Evolutionary conservation across 2,797 vertebrate species (phyloP), one percentile per base, ranked within the genome.

Genomic region (Halcyon leucocephala): DNA sequence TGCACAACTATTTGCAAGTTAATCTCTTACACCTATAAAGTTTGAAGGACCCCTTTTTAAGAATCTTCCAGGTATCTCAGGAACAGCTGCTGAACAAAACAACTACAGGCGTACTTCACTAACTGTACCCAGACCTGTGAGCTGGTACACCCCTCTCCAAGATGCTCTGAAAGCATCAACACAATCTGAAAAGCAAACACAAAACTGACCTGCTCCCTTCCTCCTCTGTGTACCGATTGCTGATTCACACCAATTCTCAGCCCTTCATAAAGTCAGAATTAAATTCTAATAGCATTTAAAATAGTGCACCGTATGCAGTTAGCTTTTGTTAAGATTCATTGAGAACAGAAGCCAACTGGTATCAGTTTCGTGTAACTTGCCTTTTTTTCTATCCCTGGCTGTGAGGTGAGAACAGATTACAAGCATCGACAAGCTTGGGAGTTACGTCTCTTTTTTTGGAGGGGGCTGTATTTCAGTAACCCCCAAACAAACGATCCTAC

Each of bases 321-420:
- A 65, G 26, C 6, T 77, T 48, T 85, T 42, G 41, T 48, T 72
- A 64, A 44, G 65, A 71, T 76, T 83, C 48, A 37, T 29, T 54
- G 35, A 72, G 24, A 82, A 46, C 15, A 85, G 66, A 86, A 67
- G 52, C 42, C 51, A 71, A 76, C 19, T 20, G 55, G 18, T 62
- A 58, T 37, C 33, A 41, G 25, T 44, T 74, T 70, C 54, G n/a
- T 52, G 58, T 41, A 93, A 94, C 71, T 80, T 82, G 84, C 35
- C 37, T 82, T 93, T 82, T 77, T 93, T 95, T 96, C 86, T 86
- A 84, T 69, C 46, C 48, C 46, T 95, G 57, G 9, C 49, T 77
- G 14, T 44, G 74, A 89, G 60, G 44, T 54, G 10, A 49, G 64
- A 83, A 83, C 39, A 44, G 39, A 74, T 82, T 71, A 84, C 91